phyloP scores from a whole-genome alignment of 2,888 invertebrate species.

The Azorinus chamasolen region DNA sequence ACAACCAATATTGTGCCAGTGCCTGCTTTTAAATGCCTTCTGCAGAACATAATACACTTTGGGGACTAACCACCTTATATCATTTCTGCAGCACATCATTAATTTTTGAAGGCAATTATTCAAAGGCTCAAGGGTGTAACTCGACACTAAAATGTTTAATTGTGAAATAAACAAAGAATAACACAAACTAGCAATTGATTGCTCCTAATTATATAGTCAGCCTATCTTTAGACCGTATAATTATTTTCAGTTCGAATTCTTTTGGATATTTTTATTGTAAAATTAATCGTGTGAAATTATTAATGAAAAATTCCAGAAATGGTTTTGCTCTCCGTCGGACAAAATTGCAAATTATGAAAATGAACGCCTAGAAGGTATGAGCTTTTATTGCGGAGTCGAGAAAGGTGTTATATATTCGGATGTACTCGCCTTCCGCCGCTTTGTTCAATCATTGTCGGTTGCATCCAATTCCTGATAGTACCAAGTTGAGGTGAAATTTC shows the following conservation, averaged over 20 bases:
- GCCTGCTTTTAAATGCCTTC: conserved; percentile 1
- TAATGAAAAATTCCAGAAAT: neutral
- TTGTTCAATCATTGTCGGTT: conserved; percentile 83
- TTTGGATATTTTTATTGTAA: no score
- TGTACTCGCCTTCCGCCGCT: conserved; percentile 72
- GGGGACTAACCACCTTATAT: conserved; percentile 42
- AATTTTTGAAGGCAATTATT: conserved; percentile 45
- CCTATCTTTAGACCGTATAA: no score
- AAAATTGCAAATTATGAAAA: neutral
- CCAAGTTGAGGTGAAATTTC: conserved; percentile 76
- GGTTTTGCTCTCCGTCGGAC: no score
- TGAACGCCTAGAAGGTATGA: neutral
- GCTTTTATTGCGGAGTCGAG: conserved; percentile 19
- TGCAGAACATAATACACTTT: conserved; percentile 43
- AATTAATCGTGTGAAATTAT: neutral
- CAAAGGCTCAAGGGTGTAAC: conserved; percentile 24
- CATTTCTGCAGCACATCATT: conserved; percentile 34
- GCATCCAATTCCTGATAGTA: conserved; percentile 86
- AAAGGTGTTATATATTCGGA: conserved; percentile 27
- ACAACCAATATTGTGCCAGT: neutral
- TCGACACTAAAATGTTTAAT: conserved; percentile 21
- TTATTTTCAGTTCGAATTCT: no score
- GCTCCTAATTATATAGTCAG: no score
- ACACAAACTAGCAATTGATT: no score
- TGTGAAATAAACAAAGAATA: conserved; percentile 2